phyloP scores from a whole-genome alignment of 2,888 invertebrate species.

The Sphinx pinastri region DNA sequence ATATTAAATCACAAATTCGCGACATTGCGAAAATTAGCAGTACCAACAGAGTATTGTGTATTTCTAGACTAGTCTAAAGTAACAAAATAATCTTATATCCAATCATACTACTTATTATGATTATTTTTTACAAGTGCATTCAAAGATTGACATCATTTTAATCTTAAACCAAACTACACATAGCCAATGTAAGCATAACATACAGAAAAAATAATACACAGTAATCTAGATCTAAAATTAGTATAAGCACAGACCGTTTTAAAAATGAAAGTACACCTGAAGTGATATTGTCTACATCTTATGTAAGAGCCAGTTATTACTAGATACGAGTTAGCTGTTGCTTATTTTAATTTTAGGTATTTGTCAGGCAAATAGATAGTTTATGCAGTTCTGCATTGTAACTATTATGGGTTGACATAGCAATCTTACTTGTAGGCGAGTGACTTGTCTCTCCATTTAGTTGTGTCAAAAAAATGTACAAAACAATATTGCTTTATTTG shows the following conservation, averaged over 20 bases:
- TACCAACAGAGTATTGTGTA: too few species aligned
- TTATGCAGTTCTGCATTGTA: too few species aligned
- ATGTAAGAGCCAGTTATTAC: neutral
- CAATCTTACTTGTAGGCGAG: too few species aligned
- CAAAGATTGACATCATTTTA: neutral
- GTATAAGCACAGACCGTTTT: neutral
- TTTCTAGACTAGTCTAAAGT: too few species aligned
- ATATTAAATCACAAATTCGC: too few species aligned
- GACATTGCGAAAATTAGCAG: too few species aligned
- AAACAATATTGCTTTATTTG: too few species aligned
- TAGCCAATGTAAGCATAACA: neutral
- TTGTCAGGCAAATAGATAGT: neutral
- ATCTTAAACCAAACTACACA: neutral
- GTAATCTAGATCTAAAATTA: constrained; percentile 12
- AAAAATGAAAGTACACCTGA: constrained; percentile 17
- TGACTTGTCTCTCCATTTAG: too few species aligned
- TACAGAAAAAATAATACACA: neutral
- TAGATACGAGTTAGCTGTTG: neutral
- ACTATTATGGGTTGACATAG: too few species aligned
- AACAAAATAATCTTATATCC: too few species aligned
- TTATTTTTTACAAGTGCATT: neutral
- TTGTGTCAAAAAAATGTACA: too few species aligned
- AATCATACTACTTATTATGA: neutral
- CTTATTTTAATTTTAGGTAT: neutral
- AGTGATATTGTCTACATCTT: neutral